Evolutionary conservation across 1,140 invertebrate species (phyloP), one percentile per base, ranked within the genome.

Genomic region (Antheraea mylitta): DNA sequence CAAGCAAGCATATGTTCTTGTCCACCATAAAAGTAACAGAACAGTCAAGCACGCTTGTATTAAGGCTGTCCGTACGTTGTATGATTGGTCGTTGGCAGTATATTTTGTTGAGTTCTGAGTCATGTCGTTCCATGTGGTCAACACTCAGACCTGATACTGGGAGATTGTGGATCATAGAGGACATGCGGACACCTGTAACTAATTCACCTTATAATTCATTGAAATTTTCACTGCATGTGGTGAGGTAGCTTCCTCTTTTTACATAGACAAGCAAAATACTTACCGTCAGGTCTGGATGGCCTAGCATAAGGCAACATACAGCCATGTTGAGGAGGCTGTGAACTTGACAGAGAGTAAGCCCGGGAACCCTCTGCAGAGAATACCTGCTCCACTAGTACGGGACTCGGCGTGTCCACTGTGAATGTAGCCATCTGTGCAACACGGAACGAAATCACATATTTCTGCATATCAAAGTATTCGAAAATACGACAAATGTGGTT

Each of bases 1-100:
- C 95, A 45, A 95, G 92, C 38, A 97, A 93, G 79, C 95, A 96
- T 76, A 97, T 95, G 84, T 96, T 96, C 81, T 95, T 95, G 80
- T 97, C 95, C 4, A 96, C 96, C 77, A 94, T 94, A 80, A 97
- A 97, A 3, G 95, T 96, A 7, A 96, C 93, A 13, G 94, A 95
- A 76, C 95, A 96, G 81, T 97, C 96, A 22, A 96, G 92, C 11
- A 95, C 95, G 68, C 94, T 95, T 1, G 94, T 94, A 80, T 97
- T 96, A 67, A 95, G 88, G 74, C 95, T 95, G 77, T 96, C 94
- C 0, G 94, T 94, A 79, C 94, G 93, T 61, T 94, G 93, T 37
- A 94, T 81, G 11, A 96, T 87, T 45, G 93, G 89, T 61, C 96
- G 92, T 68, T 93, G 92, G 80, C 96, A 96, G 81, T 95, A 96